These are phyloP conservation scores for Hipparchia sbordonii DNA, from an alignment of 2,888 invertebrate genomes.

Conservation along the genomic window DNA sequence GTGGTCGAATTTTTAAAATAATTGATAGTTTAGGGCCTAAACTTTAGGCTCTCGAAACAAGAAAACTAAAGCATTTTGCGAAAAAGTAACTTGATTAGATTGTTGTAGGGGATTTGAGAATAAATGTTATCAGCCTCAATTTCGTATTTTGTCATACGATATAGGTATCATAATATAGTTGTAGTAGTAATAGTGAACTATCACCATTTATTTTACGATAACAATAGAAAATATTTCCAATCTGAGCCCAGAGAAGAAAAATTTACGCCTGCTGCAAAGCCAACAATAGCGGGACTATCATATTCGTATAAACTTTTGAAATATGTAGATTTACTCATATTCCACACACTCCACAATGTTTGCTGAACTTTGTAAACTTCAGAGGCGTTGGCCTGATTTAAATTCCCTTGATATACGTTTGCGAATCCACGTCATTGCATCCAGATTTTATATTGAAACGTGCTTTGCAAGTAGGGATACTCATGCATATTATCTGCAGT, in stretches of 20 bases:
- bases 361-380: conserved; percentile 18
- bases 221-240: too few relatives aligned
- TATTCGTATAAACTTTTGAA: background rate
- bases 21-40: too few relatives aligned
- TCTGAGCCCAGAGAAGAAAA: background rate
- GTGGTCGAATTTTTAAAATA: too few relatives aligned
- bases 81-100: too few relatives aligned
- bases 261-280: background rate
- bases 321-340: conserved; percentile 24
- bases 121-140: too few relatives aligned
- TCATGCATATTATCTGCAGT: background rate
- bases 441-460: conserved; percentile 10
- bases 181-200: too few relatives aligned
- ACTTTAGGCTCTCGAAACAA: too few relatives aligned
- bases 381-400: conserved; percentile 17
- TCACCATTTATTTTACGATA: too few relatives aligned
- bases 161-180: too few relatives aligned
- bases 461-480: background rate
- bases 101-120: too few relatives aligned
- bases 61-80: too few relatives aligned
- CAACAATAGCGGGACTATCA: background rate
- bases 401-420: conserved; percentile 18
- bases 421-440: conserved; percentile 15
- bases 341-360: conserved; percentile 4
- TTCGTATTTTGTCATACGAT: too few relatives aligned